Evolutionary conservation across 2,797 vertebrate genomes (phyloP).

Genomic region (Simalia tracyae): DNA sequence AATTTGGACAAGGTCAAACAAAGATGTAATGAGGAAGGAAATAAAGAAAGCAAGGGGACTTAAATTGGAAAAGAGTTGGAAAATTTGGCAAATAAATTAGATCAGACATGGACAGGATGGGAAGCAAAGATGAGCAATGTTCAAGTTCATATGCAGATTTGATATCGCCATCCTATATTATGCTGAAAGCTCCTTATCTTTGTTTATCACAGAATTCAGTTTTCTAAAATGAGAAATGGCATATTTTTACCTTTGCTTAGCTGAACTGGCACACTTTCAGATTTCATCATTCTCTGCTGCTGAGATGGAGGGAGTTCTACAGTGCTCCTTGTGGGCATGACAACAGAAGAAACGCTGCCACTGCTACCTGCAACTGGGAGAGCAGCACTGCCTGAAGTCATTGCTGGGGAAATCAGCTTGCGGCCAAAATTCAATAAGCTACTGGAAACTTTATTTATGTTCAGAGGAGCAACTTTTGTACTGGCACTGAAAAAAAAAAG

Average conservation of each 20-base stretch:
- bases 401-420: slow-evolving; percentile 90
- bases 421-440: slow-evolving; percentile 93
- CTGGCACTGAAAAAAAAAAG: slow-evolving; percentile 66
- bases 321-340: slow-evolving; percentile 45
- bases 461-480: slow-evolving; percentile 84
- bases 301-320: slow-evolving; percentile 68
- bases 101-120: neutral
- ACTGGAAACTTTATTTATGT: slow-evolving; percentile 98
- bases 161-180: neutral
- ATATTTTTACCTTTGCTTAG: slow-evolving; percentile 88
- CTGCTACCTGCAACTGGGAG: slow-evolving; percentile 73
- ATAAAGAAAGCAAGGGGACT: neutral
- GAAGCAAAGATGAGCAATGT: neutral
- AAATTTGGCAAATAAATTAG: neutral
- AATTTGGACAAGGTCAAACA: neutral
- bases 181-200: neutral
- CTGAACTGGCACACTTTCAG: slow-evolving; percentile 96
- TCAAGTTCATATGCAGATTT: neutral
- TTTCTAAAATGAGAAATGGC: neutral
- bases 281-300: slow-evolving; percentile 91
- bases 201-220: neutral
- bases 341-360: slow-evolving; percentile 62
- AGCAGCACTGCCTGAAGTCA: slow-evolving; percentile 72
- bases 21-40: neutral
- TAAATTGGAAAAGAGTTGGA: neutral